Evolutionary conservation across 2,113 vertebrate species (phyloP).

Genomic region (Pleuronectes platessa): DNA sequence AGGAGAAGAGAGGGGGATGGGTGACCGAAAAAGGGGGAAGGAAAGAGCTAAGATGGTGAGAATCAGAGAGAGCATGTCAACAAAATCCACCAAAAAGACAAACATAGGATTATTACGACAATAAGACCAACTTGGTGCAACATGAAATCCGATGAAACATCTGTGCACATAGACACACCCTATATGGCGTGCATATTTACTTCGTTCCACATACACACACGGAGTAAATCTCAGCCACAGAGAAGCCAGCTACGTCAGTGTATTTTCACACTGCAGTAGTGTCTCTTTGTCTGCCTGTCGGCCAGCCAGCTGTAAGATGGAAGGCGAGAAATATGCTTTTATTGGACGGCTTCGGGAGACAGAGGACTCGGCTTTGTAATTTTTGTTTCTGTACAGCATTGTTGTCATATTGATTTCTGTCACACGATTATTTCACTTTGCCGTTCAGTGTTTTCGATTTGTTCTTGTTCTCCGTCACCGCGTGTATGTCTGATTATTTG

Average conservation of each 20-base stretch:
- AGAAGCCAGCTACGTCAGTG: constrained; percentile 78
- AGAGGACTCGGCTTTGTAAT: constrained; percentile 50
- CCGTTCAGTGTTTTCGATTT: constrained; percentile 11
- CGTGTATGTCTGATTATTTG: constrained; percentile 18
- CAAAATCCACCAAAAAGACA: background rate
- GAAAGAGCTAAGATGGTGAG: constrained; percentile 61
- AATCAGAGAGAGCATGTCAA: constrained; percentile 49
- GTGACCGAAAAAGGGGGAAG: constrained; percentile 40
- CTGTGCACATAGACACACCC: background rate
- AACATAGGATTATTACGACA: background rate
- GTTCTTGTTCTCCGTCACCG: background rate
- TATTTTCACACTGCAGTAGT: constrained; percentile 78
- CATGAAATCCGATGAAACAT: constrained; percentile 4
- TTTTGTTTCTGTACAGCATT: constrained; percentile 26
- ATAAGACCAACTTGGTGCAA: constrained; percentile 31
- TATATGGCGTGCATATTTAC: constrained; percentile 11
- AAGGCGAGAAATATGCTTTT: constrained; percentile 75
- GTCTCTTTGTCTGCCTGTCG: constrained; percentile 82
- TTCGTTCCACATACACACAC: constrained; percentile 18
- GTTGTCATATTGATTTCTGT: constrained; percentile 48
- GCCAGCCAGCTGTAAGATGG: constrained; percentile 79
- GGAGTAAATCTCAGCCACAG: constrained; percentile 51
- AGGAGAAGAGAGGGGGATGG: constrained; percentile 45
- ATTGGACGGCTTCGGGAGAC: constrained; percentile 49
- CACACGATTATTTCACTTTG: constrained; percentile 18